Percentiles rank a stretch among this genome's conserved stretches.
Conservation (phyloP, 2,113 vertebrate species). For the Cryptotis parvus region DNA sequence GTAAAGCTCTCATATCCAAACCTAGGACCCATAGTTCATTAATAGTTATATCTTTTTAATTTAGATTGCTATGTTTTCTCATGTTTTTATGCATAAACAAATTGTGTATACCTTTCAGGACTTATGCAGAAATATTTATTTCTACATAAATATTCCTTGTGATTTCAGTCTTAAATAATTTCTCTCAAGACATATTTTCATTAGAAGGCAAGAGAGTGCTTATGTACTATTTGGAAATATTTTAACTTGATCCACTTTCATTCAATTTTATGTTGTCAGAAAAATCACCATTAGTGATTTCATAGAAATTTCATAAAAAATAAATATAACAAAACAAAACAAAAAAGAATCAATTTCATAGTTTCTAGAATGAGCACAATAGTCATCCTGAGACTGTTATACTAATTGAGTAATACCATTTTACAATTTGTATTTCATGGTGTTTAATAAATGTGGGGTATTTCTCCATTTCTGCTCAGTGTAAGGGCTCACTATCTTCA, state of each 20-base stretch:
- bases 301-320: too few species aligned
- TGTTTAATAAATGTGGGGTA: background rate
- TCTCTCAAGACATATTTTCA: background rate
- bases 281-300: background rate
- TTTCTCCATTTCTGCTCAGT: too few species aligned
- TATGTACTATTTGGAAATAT: background rate
- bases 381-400: background rate
- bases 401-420: background rate
- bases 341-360: background rate
- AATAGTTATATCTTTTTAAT: background rate
- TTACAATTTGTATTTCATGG: background rate
- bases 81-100: background rate
- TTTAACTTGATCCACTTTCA: background rate
- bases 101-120: background rate
- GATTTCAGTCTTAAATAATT: background rate
- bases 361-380: background rate
- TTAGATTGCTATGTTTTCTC: background rate
- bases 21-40: background rate
- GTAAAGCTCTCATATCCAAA: background rate
- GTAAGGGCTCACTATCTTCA: too few species aligned
- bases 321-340: too few species aligned
- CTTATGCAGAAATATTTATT: background rate
- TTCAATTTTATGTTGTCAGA: background rate
- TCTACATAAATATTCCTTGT: background rate
- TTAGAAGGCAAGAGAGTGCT: background rate